Percentiles rank a stretch among this genome's conserved stretches.
phyloP scores from a whole-genome alignment of 2,797 vertebrate species.

The Myotis vivesi region DNA sequence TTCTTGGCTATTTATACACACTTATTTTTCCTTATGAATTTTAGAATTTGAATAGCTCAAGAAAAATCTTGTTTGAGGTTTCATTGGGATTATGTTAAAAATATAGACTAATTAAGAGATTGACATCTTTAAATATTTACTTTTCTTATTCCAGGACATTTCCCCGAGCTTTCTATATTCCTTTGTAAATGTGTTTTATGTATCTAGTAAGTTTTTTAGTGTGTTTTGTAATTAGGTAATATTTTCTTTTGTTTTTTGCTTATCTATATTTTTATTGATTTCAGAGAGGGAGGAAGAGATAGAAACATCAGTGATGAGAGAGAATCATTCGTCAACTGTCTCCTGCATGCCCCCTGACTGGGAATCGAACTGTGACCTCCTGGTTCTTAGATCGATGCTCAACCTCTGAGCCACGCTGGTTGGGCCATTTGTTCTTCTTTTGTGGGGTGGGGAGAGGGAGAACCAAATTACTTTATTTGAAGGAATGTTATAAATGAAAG shows the following conservation, averaged over 20 bases:
- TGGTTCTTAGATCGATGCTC: too few relatives aligned
- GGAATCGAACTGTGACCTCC: too few relatives aligned
- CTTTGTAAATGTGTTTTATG: neutral
- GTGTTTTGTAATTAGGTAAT: neutral
- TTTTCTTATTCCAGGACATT: neutral
- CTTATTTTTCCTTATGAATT: conserved; percentile 6
- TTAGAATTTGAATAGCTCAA: neutral
- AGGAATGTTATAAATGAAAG: neutral
- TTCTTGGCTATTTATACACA: neutral
- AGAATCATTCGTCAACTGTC: too few relatives aligned
- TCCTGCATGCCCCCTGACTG: too few relatives aligned
- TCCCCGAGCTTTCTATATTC: neutral
- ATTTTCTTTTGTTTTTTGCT: neutral
- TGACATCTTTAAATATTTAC: neutral
- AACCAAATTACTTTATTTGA: neutral
- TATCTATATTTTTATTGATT: neutral
- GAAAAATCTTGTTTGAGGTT: neutral
- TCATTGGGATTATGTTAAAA: conserved; percentile 4
- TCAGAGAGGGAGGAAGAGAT: too few relatives aligned
- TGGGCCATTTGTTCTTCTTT: neutral
- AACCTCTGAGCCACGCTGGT: too few relatives aligned
- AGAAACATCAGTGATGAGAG: too few relatives aligned
- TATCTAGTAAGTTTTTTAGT: neutral
- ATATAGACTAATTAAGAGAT: neutral
- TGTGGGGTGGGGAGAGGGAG: neutral